phyloP scores from a whole-genome alignment of 2,113 vertebrate genomes.

The Xiphophorus maculatus region DNA sequence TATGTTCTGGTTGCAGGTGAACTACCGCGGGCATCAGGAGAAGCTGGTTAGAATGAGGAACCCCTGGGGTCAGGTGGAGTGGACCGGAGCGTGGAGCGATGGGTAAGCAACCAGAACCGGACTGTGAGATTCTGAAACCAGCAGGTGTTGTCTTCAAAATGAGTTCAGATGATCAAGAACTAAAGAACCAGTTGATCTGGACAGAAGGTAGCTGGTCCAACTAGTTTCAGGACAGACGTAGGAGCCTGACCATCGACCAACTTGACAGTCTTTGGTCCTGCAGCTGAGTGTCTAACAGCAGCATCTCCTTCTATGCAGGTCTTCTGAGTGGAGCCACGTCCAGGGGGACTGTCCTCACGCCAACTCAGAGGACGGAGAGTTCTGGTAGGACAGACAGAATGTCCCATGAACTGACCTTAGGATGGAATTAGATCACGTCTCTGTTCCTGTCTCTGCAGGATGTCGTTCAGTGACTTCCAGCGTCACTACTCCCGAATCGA shows the following conservation, averaged over 20 bases:
- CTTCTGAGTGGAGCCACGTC: constrained; percentile 85
- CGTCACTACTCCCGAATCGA: constrained; percentile 91
- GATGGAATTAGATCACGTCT: neutral
- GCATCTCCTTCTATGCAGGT: constrained; percentile 58
- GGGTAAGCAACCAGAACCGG: constrained; percentile 73
- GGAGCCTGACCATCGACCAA: neutral
- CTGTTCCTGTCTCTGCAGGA: constrained; percentile 78
- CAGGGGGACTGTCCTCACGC: constrained; percentile 83
- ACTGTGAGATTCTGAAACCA: neutral
- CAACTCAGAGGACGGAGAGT: constrained; percentile 90
- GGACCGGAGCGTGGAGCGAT: constrained; percentile 96
- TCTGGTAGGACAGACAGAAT: constrained; percentile 82
- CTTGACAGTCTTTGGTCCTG: neutral
- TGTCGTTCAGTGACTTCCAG: constrained; percentile 89
- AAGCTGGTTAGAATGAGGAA: constrained; percentile 92
- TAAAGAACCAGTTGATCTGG: neutral
- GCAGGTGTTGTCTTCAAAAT: neutral
- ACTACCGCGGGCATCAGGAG: constrained; percentile 84
- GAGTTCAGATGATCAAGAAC: neutral
- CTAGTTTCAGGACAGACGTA: neutral
- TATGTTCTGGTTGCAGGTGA: constrained; percentile 80
- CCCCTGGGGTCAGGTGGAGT: constrained; percentile 97
- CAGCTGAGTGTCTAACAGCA: neutral
- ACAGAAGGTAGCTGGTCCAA: neutral
- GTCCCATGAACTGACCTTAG: neutral